Evolutionary conservation across 2,113 vertebrate genomes (phyloP).

Genomic region (human (Homo sapiens)): GRCh38 chr5:133151001-133151500

Average conservation of each 20-base stretch:
- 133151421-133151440: background rate
- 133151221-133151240: background rate
- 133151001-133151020: slow-evolving; percentile 39
- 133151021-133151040: slow-evolving; percentile 67
- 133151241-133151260: background rate
- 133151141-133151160: slow-evolving; percentile 74
- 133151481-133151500: background rate
- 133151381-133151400: no score
- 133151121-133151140: slow-evolving; percentile 73
- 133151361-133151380: background rate
- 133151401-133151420: background rate
- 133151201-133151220: background rate
- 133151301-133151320: background rate
- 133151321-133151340: background rate
- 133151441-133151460: background rate
- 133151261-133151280: background rate
- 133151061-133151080: slow-evolving; percentile 73
- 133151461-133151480: background rate
- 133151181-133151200: background rate
- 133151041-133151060: slow-evolving; percentile 50
- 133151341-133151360: background rate
- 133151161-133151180: slow-evolving; percentile 65
- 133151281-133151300: background rate
- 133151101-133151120: slow-evolving; percentile 64
- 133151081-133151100: slow-evolving; percentile 68